These are phyloP conservation scores for Mastomys natalensis DNA, from an alignment of 2,113 vertebrate species.

Conservation along the genomic window DNA sequence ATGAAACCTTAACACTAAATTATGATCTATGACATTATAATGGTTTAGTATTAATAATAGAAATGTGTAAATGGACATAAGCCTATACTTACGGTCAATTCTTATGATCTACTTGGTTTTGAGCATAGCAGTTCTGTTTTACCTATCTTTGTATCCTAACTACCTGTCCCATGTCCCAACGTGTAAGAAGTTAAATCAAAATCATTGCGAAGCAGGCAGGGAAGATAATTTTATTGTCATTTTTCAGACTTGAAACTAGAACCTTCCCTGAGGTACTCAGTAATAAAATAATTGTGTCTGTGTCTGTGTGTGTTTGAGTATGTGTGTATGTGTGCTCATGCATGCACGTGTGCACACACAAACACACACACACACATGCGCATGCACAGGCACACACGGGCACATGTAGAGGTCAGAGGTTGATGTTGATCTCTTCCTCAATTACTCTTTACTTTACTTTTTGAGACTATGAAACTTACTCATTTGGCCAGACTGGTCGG, in stretches of 20 bases:
- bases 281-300: background rate
- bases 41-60: background rate
- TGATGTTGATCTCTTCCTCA: background rate
- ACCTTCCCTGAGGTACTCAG: background rate
- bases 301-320: background rate
- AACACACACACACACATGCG: too few relatives aligned
- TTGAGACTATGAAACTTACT: background rate
- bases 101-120: background rate
- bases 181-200: background rate
- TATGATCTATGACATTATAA: background rate
- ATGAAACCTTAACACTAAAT: background rate
- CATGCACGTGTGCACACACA: too few relatives aligned
- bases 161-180: background rate
- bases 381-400: too few relatives aligned
- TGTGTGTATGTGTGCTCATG: background rate
- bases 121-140: background rate
- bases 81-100: background rate
- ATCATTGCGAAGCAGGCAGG: background rate
- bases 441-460: background rate
- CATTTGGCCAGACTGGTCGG: background rate
- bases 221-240: background rate
- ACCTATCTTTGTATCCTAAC: background rate
- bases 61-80: background rate
- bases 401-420: background rate
- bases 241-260: background rate